These are phyloP conservation scores for Cirrhinus mrigala DNA, from an alignment of 2,797 vertebrate genomes.

Conservation along the genomic window DNA sequence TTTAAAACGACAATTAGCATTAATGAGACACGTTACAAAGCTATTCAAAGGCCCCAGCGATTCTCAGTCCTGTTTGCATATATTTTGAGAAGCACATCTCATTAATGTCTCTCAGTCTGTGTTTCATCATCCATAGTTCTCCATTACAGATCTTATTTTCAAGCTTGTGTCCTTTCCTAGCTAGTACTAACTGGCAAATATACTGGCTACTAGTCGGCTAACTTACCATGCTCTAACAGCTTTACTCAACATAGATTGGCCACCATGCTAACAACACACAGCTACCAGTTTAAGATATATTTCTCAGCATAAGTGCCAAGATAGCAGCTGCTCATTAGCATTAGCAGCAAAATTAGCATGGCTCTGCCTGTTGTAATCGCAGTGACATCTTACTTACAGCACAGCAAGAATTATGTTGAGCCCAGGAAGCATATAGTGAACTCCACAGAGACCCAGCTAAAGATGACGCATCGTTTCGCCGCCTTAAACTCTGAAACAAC, in stretches of 20 bases:
- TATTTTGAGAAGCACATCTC: constrained; percentile 36
- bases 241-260: not conserved
- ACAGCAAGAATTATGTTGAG: not conserved
- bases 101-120: constrained; percentile 19
- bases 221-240: not conserved
- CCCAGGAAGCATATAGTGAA: not conserved
- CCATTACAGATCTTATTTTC: not conserved
- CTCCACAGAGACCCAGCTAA: constrained; percentile 19
- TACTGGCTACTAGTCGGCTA: not conserved
- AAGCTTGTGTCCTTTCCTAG: not conserved
- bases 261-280: not conserved
- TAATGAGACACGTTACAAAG: constrained; percentile 32
- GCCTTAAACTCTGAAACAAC: not conserved
- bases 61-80: constrained; percentile 1
- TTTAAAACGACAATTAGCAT: constrained; percentile 42
- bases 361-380: not conserved
- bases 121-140: not conserved
- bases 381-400: not conserved
- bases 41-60: not conserved
- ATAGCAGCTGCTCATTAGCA: not conserved
- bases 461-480: not conserved
- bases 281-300: not conserved
- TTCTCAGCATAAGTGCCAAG: not conserved
- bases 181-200: not conserved
- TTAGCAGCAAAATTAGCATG: not conserved